phyloP scores from a whole-genome alignment of 1,140 invertebrate genomes.

The Tetraneura akinire region DNA sequence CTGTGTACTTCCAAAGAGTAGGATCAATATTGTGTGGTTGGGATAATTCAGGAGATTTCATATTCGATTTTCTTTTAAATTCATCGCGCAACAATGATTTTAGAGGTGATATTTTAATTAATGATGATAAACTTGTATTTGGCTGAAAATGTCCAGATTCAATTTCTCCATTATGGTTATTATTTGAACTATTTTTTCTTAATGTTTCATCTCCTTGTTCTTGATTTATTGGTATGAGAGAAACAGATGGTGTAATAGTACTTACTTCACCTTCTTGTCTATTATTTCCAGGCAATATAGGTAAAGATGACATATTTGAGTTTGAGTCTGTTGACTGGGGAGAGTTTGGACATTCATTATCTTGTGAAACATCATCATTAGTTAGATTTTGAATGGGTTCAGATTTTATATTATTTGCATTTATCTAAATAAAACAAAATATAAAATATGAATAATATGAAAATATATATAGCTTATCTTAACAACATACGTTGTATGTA shows the following conservation, averaged over 20 bases:
- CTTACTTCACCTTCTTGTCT: conserved; percentile 59
- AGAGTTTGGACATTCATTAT: conserved; percentile 66
- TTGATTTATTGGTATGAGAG: conserved; percentile 83
- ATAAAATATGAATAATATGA: neutral
- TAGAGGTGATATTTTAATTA: conserved; percentile 72
- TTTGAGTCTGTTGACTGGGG: conserved; percentile 77
- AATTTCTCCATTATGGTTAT: conserved; percentile 52
- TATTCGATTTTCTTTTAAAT: conserved; percentile 63
- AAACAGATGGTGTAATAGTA: conserved; percentile 77
- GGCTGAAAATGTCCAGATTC: conserved; percentile 51
- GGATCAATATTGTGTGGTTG: conserved; percentile 38
- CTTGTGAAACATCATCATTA: conserved; percentile 2
- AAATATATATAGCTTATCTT: too few relatives aligned
- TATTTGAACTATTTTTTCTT: conserved; percentile 55
- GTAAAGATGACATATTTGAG: conserved; percentile 66
- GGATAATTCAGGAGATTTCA: conserved; percentile 37
- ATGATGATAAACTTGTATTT: conserved; percentile 60
- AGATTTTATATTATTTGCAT: neutral
- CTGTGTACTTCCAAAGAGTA: conserved; percentile 24
- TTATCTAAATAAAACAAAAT: conserved; percentile 4
- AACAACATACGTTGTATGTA: too few relatives aligned
- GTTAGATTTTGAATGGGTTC: conserved; percentile 32
- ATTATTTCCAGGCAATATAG: conserved; percentile 65
- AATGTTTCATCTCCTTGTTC: conserved; percentile 61
- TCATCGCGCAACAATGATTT: conserved; percentile 81